phyloP scores from a whole-genome alignment of 2,888 invertebrate species.

The Microplitis deprimator region DNA sequence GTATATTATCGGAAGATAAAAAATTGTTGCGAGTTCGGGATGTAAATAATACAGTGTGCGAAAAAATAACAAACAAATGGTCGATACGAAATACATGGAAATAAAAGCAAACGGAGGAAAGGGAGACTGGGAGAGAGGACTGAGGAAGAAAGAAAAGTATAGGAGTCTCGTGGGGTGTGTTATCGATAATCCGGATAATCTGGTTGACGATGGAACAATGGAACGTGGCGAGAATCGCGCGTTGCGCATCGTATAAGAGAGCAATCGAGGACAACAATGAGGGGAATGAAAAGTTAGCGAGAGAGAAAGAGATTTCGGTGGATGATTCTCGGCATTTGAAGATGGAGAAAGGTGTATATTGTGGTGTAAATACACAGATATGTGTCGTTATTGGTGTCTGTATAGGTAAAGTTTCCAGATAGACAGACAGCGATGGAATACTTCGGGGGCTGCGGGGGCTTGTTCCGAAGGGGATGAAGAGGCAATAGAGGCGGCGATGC shows the following conservation, averaged over 20 bases:
- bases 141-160: slow-evolving; percentile 26
- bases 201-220: slow-evolving; percentile 53
- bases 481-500: slow-evolving; percentile 59
- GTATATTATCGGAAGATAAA: background rate
- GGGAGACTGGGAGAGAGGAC: slow-evolving; percentile 15
- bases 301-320: slow-evolving; percentile 13
- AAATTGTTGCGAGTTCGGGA: background rate
- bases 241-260: slow-evolving; percentile 53
- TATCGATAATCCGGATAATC: slow-evolving; percentile 54
- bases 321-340: slow-evolving; percentile 33
- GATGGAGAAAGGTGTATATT: slow-evolving; percentile 32
- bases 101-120: background rate
- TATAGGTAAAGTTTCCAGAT: slow-evolving; percentile 38
- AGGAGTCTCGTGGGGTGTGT: slow-evolving; percentile 47
- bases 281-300: slow-evolving; percentile 7
- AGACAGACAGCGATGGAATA: slow-evolving; percentile 34
- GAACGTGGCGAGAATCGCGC: slow-evolving; percentile 41
- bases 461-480: slow-evolving; percentile 41
- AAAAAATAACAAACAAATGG: background rate
- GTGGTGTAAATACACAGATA: slow-evolving; percentile 18
- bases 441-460: slow-evolving; percentile 45
- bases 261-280: slow-evolving; percentile 49
- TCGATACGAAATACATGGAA: slow-evolving; percentile 4
- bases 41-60: background rate
- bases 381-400: slow-evolving; percentile 37